Evolutionary conservation across 2,797 vertebrate species (phyloP).

Genomic region (Macroramphosus scolopax): DNA sequence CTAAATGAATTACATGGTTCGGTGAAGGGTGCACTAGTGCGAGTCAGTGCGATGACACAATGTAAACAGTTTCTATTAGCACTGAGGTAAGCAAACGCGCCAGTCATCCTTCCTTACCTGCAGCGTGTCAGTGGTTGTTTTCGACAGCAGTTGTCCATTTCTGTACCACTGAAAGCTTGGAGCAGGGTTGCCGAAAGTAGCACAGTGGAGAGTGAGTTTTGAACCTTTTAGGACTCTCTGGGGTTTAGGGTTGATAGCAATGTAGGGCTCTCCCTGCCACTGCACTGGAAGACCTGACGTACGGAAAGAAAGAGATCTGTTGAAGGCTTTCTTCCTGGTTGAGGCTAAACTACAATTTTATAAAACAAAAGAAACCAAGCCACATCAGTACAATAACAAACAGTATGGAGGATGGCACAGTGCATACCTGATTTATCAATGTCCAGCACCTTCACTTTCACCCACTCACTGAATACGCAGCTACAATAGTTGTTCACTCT

Average conservation of each 20-base stretch:
- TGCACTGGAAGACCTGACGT: slow-evolving; percentile 64
- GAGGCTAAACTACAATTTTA: no score
- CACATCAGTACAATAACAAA: no score
- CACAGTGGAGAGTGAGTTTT: slow-evolving; percentile 72
- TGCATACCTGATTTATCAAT: slow-evolving; percentile 70
- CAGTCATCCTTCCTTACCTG: slow-evolving; percentile 63
- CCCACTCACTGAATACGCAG: slow-evolving; percentile 81
- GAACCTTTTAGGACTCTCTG: slow-evolving; percentile 67
- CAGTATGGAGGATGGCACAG: not conserved
- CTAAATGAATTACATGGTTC: not conserved
- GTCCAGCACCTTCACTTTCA: slow-evolving; percentile 82
- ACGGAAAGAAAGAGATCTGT: slow-evolving; percentile 2
- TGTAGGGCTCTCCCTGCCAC: slow-evolving; percentile 82
- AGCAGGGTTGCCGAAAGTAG: slow-evolving; percentile 81
- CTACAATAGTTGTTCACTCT: slow-evolving; percentile 80
- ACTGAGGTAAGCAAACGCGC: slow-evolving; percentile 14
- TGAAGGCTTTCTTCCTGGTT: no score
- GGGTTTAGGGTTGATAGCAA: slow-evolving; percentile 74
- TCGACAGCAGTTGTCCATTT: slow-evolving; percentile 76
- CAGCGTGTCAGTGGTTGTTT: slow-evolving; percentile 70
- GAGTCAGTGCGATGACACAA: slow-evolving; percentile 8
- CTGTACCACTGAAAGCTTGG: slow-evolving; percentile 86
- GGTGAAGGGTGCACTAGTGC: not conserved
- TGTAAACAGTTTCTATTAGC: slow-evolving; percentile 17
- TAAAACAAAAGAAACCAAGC: no score